A percentile compares a stretch with the other conserved stretches of the same genome.
These are phyloP conservation scores for Xiphophorus couchianus DNA, from an alignment of 2,113 vertebrate genomes.

Conservation along the genomic window DNA sequence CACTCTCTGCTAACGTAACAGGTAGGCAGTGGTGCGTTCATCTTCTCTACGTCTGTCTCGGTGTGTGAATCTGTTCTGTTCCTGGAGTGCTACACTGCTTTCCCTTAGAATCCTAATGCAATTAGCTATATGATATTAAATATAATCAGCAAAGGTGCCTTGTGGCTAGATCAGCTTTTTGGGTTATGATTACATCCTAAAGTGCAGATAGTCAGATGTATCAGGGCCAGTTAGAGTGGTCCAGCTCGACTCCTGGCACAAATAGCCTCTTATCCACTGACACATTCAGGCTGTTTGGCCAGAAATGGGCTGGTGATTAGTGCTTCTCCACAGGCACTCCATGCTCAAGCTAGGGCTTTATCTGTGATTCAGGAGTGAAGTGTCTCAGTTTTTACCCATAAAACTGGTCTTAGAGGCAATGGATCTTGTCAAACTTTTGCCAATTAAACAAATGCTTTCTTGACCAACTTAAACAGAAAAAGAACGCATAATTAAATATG, in stretches of 20 bases:
- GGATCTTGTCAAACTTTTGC: background rate
- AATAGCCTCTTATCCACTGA: slow-evolving; percentile 52
- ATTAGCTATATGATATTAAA: slow-evolving; percentile 19
- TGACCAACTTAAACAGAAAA: background rate
- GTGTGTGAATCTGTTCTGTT: slow-evolving; percentile 60
- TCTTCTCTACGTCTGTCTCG: slow-evolving; percentile 42
- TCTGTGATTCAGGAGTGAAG: background rate
- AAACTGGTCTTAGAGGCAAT: background rate
- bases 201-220: slow-evolving; percentile 33
- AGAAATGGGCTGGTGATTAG: slow-evolving; percentile 46
- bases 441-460: background rate
- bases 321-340: slow-evolving; percentile 42
- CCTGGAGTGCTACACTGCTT: slow-evolving; percentile 74
- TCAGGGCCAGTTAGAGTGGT: slow-evolving; percentile 22
- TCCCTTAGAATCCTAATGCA: slow-evolving; percentile 68
- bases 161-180: slow-evolving; percentile 23
- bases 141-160: slow-evolving; percentile 18
- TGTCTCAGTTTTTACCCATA: background rate
- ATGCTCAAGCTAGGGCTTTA: slow-evolving; percentile 15
- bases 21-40: slow-evolving; percentile 37
- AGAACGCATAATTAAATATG: background rate
- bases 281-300: slow-evolving; percentile 31
- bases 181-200: slow-evolving; percentile 26
- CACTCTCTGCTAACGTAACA: slow-evolving; percentile 38
- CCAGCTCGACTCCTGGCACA: slow-evolving; percentile 30